Conservation (phyloP, 2,888 invertebrate genomes). For the Periphyllus acericola region DNA sequence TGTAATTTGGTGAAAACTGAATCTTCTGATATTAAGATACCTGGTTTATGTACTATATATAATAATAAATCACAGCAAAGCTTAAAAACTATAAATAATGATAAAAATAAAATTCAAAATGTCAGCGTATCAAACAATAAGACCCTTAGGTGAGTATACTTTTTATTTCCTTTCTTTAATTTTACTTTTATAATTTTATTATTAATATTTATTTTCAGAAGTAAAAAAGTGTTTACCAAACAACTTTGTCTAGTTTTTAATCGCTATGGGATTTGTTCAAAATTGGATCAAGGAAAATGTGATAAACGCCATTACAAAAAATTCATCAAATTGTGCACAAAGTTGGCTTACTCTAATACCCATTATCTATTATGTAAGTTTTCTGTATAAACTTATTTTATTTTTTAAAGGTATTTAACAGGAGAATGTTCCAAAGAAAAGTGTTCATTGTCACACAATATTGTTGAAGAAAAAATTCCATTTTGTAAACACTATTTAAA, state of each 20-base stretch:
- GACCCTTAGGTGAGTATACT: slow-evolving; percentile 4
- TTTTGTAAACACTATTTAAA: slow-evolving; percentile 60
- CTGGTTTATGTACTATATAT: background rate
- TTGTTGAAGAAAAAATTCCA: slow-evolving; percentile 57
- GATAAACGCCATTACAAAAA: slow-evolving; percentile 58
- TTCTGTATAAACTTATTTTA: background rate
- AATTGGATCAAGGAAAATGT: slow-evolving; percentile 41
- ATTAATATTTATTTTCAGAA: slow-evolving; percentile 19
- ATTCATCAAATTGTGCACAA: slow-evolving; percentile 44
- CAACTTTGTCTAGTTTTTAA: slow-evolving; percentile 54
- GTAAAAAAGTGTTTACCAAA: slow-evolving; percentile 37
- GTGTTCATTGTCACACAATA: slow-evolving; percentile 50
- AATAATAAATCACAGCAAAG: slow-evolving; percentile 19
- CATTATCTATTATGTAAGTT: background rate
- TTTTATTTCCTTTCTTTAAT: background rate
- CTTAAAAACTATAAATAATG: slow-evolving; percentile 30
- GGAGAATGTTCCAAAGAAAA: slow-evolving; percentile 47
- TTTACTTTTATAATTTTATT: background rate
- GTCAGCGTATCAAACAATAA: slow-evolving; percentile 25
- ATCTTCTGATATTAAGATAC: background rate
- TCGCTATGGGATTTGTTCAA: slow-evolving; percentile 42
- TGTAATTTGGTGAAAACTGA: background rate
- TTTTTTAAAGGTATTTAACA: slow-evolving; percentile 27
- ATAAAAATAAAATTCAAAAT: slow-evolving; percentile 41
- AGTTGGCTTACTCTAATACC: slow-evolving; percentile 16